Conservation (phyloP, 2,797 vertebrate species). For the Phrynocephalus forsythii region DNA sequence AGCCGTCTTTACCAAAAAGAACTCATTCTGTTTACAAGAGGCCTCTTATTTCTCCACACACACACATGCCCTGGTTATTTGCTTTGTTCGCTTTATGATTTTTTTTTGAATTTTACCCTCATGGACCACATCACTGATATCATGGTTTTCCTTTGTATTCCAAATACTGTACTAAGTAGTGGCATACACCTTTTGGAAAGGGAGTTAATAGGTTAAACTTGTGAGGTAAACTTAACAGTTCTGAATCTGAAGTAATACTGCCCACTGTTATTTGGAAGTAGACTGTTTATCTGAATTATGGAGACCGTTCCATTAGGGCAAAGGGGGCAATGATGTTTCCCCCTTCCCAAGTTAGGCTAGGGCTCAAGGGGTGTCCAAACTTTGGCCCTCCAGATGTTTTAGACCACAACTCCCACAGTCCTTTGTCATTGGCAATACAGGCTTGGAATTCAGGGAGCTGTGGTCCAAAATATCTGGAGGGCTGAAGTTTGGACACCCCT, state of each 20-base stretch:
- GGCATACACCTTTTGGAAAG: not conserved
- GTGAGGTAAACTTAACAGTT: not conserved
- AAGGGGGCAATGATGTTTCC: not conserved
- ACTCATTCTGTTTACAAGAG: not conserved
- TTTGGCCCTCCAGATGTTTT: no score
- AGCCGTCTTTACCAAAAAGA: conserved; percentile 6
- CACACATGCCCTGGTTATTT: not conserved
- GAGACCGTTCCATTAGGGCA: not conserved
- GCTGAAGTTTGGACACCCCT: no score
- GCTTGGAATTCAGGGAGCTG: no score
- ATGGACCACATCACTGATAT: conserved; percentile 42
- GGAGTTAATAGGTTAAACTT: not conserved
- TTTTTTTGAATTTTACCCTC: conserved; percentile 10
- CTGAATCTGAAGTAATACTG: not conserved
- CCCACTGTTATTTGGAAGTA: no score
- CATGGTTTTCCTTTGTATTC: conserved; percentile 26
- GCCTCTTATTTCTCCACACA: conserved; percentile 35
- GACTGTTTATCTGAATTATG: not conserved
- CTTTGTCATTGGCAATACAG: no score
- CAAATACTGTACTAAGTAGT: conserved; percentile 4
- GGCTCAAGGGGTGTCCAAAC: no score
- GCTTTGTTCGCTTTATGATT: conserved; percentile 31
- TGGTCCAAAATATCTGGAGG: no score
- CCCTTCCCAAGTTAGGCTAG: not conserved
- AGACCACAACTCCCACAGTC: no score